Evolutionary conservation across 2,888 invertebrate genomes (phyloP).

Genomic region (Idaea aversata): DNA sequence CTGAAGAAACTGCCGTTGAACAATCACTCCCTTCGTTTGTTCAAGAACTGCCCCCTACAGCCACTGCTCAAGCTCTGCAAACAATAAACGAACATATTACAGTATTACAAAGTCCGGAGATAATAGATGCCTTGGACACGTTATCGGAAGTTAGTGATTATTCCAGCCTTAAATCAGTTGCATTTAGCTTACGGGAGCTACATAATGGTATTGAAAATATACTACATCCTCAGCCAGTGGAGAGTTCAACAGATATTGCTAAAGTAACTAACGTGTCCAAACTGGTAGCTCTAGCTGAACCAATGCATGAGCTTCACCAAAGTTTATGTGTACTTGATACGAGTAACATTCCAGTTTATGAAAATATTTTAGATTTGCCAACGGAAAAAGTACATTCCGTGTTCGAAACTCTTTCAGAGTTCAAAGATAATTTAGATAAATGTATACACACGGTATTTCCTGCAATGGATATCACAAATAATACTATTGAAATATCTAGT

Average conservation of each 20-base stretch:
- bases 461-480: slow-evolving; percentile 53
- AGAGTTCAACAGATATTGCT: slow-evolving; percentile 47
- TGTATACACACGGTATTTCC: slow-evolving; percentile 55
- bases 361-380: slow-evolving; percentile 60
- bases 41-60: slow-evolving; percentile 36
- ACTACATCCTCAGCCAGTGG: slow-evolving; percentile 60
- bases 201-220: slow-evolving; percentile 57
- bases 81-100: slow-evolving; percentile 58
- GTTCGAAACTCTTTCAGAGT: slow-evolving; percentile 50
- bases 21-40: slow-evolving; percentile 35
- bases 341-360: slow-evolving; percentile 65
- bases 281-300: slow-evolving; percentile 58
- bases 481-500: slow-evolving; percentile 57
- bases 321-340: slow-evolving; percentile 59
- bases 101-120: slow-evolving; percentile 55
- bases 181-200: slow-evolving; percentile 50
- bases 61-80: slow-evolving; percentile 60
- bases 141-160: slow-evolving; percentile 62
- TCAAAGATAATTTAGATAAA: slow-evolving; percentile 57
- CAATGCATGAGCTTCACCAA: slow-evolving; percentile 61
- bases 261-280: slow-evolving; percentile 45
- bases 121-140: slow-evolving; percentile 58
- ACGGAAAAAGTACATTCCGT: slow-evolving; percentile 57
- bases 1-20: slow-evolving; percentile 46
- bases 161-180: slow-evolving; percentile 57